phyloP scores from a whole-genome alignment of 2,113 vertebrate genomes.

The Pteruthius melanotis region DNA sequence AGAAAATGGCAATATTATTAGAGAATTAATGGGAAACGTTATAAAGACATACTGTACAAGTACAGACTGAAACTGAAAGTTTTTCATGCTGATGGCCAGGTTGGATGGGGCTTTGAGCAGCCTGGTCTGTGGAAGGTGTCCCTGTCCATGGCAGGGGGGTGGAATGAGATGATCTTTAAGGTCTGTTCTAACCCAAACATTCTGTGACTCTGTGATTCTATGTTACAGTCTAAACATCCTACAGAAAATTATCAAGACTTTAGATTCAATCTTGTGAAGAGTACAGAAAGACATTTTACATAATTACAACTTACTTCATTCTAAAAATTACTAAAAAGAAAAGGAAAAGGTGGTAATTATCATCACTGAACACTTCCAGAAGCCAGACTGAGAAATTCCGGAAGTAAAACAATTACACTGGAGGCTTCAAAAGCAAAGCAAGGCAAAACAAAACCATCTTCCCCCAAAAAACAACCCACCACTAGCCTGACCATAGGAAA shows the following conservation, averaged over 20 bases:
- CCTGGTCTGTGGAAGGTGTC: neutral
- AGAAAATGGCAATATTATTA: neutral
- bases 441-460: neutral
- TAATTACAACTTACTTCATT: neutral
- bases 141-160: neutral
- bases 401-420: neutral
- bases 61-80: neutral
- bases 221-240: neutral
- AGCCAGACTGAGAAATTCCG: neutral
- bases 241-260: neutral
- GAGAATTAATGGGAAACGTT: neutral
- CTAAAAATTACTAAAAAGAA: neutral
- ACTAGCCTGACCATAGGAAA: neutral
- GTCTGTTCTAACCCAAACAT: neutral
- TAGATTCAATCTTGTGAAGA: neutral
- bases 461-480: neutral
- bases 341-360: neutral
- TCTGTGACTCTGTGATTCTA: neutral
- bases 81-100: neutral
- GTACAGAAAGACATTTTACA: neutral
- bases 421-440: neutral
- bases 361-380: neutral
- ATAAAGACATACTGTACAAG: neutral
- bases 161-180: neutral
- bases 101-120: neutral